A percentile compares a stretch with the other conserved stretches of the same genome.
phyloP scores from a whole-genome alignment of 64 coral and sea anemone genomes.

The Catalaphyllia jardinei region DNA sequence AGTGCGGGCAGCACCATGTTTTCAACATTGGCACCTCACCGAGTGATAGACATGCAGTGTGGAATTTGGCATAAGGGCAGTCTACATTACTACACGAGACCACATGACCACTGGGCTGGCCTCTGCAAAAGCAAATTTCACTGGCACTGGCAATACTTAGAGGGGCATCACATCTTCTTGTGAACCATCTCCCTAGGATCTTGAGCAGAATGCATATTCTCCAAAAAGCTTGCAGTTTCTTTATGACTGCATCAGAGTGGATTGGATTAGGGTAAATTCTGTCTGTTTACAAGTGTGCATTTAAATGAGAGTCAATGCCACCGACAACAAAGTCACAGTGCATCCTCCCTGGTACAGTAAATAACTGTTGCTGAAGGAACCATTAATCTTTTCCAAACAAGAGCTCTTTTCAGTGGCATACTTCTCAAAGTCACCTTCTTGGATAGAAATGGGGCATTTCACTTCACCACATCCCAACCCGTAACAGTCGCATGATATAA shows the following conservation, averaged over 20 bases:
- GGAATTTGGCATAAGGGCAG: constrained; percentile 33
- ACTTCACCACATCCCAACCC: constrained; percentile 37
- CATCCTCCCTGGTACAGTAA: not conserved
- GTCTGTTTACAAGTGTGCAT: not conserved
- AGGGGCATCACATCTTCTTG: constrained; percentile 37
- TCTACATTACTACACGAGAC: constrained; percentile 53
- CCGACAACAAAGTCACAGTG: constrained; percentile 43
- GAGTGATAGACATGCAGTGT: constrained; percentile 16
- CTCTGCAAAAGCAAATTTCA: constrained; percentile 60
- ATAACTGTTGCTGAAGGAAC: constrained; percentile 21
- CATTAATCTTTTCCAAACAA: constrained; percentile 49
- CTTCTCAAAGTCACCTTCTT: constrained; percentile 6
- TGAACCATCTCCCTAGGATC: constrained; percentile 60
- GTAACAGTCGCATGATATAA: constrained; percentile 41
- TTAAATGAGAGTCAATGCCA: no score
- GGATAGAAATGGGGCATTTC: constrained; percentile 12
- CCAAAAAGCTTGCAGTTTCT: constrained; percentile 45
- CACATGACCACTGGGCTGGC: constrained; percentile 21
- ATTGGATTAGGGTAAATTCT: constrained; percentile 49
- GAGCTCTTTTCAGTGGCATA: constrained; percentile 32
- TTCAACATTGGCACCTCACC: constrained; percentile 7
- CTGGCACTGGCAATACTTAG: not conserved
- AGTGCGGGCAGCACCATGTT: constrained; percentile 52
- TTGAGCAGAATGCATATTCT: constrained; percentile 60
- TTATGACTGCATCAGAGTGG: constrained; percentile 21